phyloP scores from a whole-genome alignment of 2,888 invertebrate species.

The Caenorhabditis becei region DNA sequence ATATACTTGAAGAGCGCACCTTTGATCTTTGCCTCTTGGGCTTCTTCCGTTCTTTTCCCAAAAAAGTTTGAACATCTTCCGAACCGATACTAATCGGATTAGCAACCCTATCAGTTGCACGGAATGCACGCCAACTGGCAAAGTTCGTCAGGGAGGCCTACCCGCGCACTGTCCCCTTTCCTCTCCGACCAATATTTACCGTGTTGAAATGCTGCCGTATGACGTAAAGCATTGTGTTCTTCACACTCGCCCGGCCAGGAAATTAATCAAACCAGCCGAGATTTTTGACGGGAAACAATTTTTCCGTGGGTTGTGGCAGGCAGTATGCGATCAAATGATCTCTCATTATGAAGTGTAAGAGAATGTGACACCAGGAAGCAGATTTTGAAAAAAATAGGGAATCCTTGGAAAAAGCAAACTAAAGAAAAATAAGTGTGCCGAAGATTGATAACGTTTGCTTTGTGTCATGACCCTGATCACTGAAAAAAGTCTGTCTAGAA shows the following conservation, averaged over 20 bases:
- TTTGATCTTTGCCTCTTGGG: neutral
- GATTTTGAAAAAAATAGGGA: neutral
- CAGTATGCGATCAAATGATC: conserved; percentile 37
- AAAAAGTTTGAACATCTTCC: conserved; percentile 20
- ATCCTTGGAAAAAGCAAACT: conserved; percentile 5
- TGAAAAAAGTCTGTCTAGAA: conserved; percentile 14
- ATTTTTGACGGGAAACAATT: conserved; percentile 35
- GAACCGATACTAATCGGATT: conserved; percentile 31
- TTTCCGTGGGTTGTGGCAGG: neutral
- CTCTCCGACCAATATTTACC: conserved; percentile 46
- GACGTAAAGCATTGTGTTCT: conserved; percentile 60
- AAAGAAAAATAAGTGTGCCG: conserved; percentile 30
- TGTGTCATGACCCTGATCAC: conserved; percentile 26
- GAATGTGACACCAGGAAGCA: conserved; percentile 32
- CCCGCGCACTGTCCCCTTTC: conserved; percentile 14
- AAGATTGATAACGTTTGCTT: conserved; percentile 46
- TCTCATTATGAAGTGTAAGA: conserved; percentile 25
- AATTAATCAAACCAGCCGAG: conserved; percentile 53
- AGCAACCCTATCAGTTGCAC: conserved; percentile 31
- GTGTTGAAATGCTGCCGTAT: conserved; percentile 59
- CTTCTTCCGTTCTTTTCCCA: neutral
- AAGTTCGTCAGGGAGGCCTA: conserved; percentile 22
- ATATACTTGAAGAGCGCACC: conserved; percentile 11
- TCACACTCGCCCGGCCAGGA: conserved; percentile 34
- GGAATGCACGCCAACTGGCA: conserved; percentile 22